phyloP scores from a whole-genome alignment of 2,113 vertebrate species.

The Sphaerodactylus townsendi region DNA sequence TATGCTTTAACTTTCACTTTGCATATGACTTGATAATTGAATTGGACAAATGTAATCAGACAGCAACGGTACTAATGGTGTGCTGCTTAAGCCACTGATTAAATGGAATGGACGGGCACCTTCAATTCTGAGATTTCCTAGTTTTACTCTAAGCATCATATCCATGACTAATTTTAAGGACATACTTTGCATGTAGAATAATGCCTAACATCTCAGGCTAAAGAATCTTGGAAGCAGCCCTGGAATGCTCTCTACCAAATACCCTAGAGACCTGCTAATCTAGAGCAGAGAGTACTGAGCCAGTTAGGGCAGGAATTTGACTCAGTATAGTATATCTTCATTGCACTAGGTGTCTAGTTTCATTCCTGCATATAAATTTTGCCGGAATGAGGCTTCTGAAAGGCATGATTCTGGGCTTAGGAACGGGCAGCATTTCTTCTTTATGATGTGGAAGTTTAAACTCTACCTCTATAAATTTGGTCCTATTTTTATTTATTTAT shows the following conservation, averaged over 20 bases:
- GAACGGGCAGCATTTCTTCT: neutral
- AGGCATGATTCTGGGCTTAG: neutral
- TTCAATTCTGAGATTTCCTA: neutral
- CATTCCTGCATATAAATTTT: neutral
- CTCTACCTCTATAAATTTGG: too few relatives aligned
- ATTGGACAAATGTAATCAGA: constrained; percentile 39
- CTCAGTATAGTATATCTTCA: neutral
- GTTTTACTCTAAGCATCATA: neutral
- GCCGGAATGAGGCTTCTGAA: neutral
- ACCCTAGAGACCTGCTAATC: neutral
- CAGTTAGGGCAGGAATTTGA: neutral
- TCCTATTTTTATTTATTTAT: constrained; percentile 13
- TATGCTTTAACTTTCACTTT: constrained; percentile 59
- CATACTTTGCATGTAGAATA: neutral
- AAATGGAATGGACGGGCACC: too few relatives aligned
- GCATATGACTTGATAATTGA: constrained; percentile 55
- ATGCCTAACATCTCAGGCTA: neutral
- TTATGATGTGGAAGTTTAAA: too few relatives aligned
- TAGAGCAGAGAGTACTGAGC: neutral
- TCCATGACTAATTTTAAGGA: neutral
- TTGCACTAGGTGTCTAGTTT: neutral
- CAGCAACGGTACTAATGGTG: neutral
- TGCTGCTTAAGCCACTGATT: neutral
- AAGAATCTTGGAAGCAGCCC: neutral
- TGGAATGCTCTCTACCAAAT: neutral